phyloP scores from a whole-genome alignment of 2,797 vertebrate genomes.

The Hipposideros larvatus region DNA sequence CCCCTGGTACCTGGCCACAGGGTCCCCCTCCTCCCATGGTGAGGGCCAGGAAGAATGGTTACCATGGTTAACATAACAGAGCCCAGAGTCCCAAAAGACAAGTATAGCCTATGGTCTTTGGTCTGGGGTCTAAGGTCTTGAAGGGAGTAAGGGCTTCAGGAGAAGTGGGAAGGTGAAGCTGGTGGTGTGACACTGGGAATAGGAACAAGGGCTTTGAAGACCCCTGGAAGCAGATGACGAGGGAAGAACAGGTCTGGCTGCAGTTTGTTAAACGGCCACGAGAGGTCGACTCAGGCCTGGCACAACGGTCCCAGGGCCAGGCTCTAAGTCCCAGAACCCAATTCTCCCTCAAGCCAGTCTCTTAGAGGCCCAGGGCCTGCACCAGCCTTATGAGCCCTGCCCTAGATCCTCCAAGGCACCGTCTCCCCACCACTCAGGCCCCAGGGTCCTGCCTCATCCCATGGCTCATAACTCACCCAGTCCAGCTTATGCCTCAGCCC shows the following conservation, averaged over 20 bases:
- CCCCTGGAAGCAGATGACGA: background rate
- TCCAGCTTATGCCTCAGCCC: background rate
- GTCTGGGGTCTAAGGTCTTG: background rate
- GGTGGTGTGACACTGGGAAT: background rate
- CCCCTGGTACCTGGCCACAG: background rate
- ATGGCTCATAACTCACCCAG: background rate
- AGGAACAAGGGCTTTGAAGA: background rate
- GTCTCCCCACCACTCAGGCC: background rate
- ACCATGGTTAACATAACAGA: conserved; percentile 8
- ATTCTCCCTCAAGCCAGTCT: background rate
- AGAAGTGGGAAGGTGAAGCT: background rate
- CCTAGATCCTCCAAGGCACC: background rate
- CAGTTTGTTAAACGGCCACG: conserved; percentile 70
- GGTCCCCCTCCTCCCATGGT: background rate
- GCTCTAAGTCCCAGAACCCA: background rate
- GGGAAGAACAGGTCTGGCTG: background rate
- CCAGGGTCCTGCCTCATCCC: background rate
- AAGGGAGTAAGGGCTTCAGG: background rate
- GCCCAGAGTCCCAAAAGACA: background rate
- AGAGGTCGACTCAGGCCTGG: conserved; percentile 71
- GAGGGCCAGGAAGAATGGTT: background rate
- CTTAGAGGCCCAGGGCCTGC: background rate
- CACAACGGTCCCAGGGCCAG: background rate
- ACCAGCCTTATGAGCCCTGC: background rate
- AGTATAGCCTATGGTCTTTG: background rate